A percentile compares a stretch with the other conserved stretches of the same genome.
phyloP scores from a whole-genome alignment of 2,113 vertebrate genomes.

The Brachypteracias leptosomus region DNA sequence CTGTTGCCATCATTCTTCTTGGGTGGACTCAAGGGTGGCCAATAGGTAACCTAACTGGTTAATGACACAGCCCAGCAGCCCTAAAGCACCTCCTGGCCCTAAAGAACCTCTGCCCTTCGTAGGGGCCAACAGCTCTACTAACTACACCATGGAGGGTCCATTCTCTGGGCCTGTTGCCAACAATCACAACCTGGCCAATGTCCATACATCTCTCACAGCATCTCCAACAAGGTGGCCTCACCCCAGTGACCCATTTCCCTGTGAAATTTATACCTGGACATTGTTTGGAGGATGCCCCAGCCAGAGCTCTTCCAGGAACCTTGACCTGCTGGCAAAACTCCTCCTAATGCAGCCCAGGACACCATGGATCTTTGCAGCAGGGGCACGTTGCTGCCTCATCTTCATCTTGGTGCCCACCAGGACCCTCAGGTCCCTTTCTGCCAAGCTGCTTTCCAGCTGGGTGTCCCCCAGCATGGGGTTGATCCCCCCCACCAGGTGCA shows the following conservation, averaged over 20 bases:
- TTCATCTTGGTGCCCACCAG: no score
- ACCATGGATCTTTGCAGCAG: no score
- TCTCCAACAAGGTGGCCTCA: background rate
- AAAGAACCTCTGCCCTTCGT: accelerated
- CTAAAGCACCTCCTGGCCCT: background rate
- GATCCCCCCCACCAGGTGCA: no score
- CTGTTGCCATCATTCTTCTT: background rate
- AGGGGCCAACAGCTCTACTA: background rate
- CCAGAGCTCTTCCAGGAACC: background rate
- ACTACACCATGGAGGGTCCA: accelerated
- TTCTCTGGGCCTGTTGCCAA: background rate
- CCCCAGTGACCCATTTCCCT: accelerated
- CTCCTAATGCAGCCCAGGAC: no score
- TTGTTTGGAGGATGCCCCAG: background rate
- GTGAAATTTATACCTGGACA: background rate
- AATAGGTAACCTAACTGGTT: background rate
- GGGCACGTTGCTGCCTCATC: no score
- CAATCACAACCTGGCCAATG: background rate
- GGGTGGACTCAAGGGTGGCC: background rate
- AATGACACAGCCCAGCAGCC: background rate
- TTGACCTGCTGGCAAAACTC: no score
- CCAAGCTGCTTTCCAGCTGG: no score
- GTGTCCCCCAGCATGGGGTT: no score
- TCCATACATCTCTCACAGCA: background rate
- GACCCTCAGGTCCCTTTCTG: no score